Evolutionary conservation across 2,113 vertebrate genomes (phyloP).

Genomic region (Malurus cyaneus): DNA sequence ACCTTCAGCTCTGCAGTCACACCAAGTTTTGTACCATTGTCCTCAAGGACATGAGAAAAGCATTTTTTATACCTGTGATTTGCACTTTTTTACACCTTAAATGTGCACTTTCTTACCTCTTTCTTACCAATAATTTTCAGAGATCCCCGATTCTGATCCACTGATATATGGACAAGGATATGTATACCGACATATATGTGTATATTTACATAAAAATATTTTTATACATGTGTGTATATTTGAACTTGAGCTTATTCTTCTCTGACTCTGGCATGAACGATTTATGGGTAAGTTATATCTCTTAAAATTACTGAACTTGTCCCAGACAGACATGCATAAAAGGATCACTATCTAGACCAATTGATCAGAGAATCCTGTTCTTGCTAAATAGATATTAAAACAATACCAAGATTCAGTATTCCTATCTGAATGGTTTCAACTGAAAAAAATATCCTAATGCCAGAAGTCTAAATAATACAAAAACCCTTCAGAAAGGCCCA

Average conservation of each 20-base stretch:
- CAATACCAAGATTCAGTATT: background rate
- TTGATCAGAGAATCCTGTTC: background rate
- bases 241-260: background rate
- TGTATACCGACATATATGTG: background rate
- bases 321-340: background rate
- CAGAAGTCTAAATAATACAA: slow-evolving; percentile 23
- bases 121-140: background rate
- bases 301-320: background rate
- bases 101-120: background rate
- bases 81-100: background rate
- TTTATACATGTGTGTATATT: background rate
- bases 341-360: background rate
- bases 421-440: background rate
- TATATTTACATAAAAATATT: background rate
- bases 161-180: background rate
- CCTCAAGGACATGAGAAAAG: background rate
- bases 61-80: background rate
- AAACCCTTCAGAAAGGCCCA: background rate
- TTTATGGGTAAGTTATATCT: background rate
- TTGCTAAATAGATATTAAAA: background rate
- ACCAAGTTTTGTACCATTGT: background rate
- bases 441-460: background rate
- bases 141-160: background rate
- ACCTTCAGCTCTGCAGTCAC: background rate
- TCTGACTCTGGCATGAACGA: background rate